phyloP scores from a whole-genome alignment of 2,888 invertebrate genomes.

The Dasypogon diadema region DNA sequence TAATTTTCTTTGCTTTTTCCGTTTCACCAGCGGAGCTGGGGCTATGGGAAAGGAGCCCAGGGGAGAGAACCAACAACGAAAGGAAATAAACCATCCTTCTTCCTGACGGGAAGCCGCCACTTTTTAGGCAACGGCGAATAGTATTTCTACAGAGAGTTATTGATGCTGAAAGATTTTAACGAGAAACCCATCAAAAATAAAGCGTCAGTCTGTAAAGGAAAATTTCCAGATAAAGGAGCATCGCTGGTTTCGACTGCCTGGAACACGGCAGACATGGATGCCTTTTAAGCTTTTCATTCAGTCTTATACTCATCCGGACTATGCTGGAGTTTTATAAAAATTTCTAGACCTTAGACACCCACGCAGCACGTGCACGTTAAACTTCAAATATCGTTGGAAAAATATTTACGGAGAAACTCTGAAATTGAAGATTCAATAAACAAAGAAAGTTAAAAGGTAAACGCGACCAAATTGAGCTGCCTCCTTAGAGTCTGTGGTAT shows the following conservation, averaged over 20 bases:
- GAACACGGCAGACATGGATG: slow-evolving; percentile 15
- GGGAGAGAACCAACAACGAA: neutral
- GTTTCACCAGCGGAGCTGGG: neutral
- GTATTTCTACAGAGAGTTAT: slow-evolving; percentile 15
- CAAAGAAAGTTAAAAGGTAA: slow-evolving; percentile 37
- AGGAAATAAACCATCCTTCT: neutral
- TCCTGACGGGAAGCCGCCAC: slow-evolving; percentile 6
- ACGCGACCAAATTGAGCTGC: slow-evolving; percentile 15
- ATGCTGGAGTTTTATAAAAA: slow-evolving; percentile 14
- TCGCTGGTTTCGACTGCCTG: neutral
- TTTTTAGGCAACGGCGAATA: slow-evolving; percentile 7
- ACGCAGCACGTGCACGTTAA: slow-evolving; percentile 7
- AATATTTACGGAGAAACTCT: slow-evolving; percentile 18
- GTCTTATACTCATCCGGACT: neutral
- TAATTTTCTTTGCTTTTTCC: slow-evolving; percentile 23
- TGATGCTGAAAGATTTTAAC: slow-evolving; percentile 35
- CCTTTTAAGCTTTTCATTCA: slow-evolving; percentile 12
- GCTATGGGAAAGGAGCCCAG: neutral
- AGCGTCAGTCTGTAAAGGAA: slow-evolving; percentile 20
- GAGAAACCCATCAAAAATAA: slow-evolving; percentile 39
- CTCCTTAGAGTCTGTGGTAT: slow-evolving; percentile 21
- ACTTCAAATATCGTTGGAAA: slow-evolving; percentile 34
- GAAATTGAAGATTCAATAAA: slow-evolving; percentile 36
- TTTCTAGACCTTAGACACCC: neutral
- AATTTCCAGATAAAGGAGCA: slow-evolving; percentile 11